Base-by-base conservation (phyloP, 1,140 invertebrate species). In the Pectinophora gossypiella region DNA sequence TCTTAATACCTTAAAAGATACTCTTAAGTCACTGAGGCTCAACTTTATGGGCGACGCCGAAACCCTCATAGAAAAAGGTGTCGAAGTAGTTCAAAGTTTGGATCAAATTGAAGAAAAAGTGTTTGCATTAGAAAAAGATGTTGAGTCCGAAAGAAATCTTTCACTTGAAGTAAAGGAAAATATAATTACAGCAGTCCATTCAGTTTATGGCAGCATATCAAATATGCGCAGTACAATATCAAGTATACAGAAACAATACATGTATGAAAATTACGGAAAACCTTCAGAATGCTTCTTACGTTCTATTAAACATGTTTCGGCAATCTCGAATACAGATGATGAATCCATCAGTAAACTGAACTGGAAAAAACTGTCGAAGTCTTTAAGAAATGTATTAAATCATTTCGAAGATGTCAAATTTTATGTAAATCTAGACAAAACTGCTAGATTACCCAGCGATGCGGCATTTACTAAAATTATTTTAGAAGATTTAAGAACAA, bases 401-500 rank as follows among this genome's bases (percentile, higher is more conserved):
- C 83, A 86, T 62, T 87, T 87, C 59, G 83, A 83, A 62, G 83
- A 87, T 56, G 72, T 87, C 1, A 87, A 87, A 38, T 87, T 87
- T 64, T 86, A 86, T 56, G 79, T 86, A 22, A 86, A 82, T 59
- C 60, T 86, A n/a, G 83, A 86, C 61, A 86, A 83, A 72, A 83
- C 83, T 10, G 83, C 83, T 3, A 70, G 83, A 54, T 48, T 82
- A 35, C 83, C 83, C 13, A 79, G 65, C 70, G 83, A 86, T 50
- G 64, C 78, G 3, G 61, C 65, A 47, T 76, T 85, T 56, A 85
- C 79, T 1, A 84, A 82, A 69, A 69, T 79, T 20, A 68, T 86
- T 47, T 51, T 86, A 23, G 54, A 67, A 48, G 76, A 83, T 55
- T 48, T 84, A 12, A 69, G 64, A 48, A 51, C 47, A n/a, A 59